Base-by-base conservation (phyloP, 1,140 invertebrate species). In the silkworm (Bombyx mori) region DNA sequence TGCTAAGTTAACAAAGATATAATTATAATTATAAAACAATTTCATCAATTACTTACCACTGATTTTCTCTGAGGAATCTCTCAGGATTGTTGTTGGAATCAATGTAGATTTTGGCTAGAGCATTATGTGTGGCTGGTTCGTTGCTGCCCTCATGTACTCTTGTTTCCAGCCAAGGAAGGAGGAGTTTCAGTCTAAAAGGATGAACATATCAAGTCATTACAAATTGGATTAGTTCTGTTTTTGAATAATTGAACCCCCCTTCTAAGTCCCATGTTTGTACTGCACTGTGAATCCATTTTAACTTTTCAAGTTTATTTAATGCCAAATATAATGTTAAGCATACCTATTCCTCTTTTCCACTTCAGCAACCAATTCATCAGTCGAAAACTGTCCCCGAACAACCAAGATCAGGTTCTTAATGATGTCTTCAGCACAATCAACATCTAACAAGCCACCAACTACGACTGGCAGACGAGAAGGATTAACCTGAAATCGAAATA, bases 31-130 rank as follows among this genome's bases (percentile, higher is more conserved):
- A 12, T 51, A 51, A 7, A 22, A 35, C 7, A 42, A 42, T 10
- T 42, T 3, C 43, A 42, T 12, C 8, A 52, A 22, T 18, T 4
- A 56, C 74, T 79, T 56, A 90, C 89, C 91, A 92, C 83, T 92
- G 91, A 66, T 92, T 92, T 75, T 92, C 95, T 90, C 96, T 97
- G 7, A 99, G 91, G 89, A 99, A 99, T 77, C 98, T 90, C 80
- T 99, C 99, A 1, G 99, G 97, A 88, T 99, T 99, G 75, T 99
- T 99, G 86, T 99, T 99, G 60, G 97, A 97, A 82, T 99, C 99
- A 69, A 99, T 99, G 89, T 99, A 99, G 71, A 99, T 99, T 86
- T 99, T 99, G 53, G 98, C 99, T 56, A 99, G 86, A 4, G 99
- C 99, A 89, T 99, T 99, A 85, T 99, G 99, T 0, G 99, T 99